phyloP scores from a whole-genome alignment of 2,888 invertebrate species.

The Hetaerina titia region DNA sequence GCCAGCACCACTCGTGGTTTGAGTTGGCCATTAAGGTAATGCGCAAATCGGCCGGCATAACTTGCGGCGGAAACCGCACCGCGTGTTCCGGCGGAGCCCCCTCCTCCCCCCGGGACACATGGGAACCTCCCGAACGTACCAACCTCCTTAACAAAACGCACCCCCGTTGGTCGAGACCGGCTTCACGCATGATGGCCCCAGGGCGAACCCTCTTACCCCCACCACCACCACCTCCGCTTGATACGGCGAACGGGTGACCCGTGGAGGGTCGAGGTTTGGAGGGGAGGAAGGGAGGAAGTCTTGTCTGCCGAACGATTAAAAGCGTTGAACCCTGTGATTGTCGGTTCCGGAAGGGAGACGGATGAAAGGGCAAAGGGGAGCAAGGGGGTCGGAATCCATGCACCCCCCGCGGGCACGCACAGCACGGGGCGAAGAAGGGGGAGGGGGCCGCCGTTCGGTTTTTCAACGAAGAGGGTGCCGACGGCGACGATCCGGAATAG shows the following conservation, averaged over 20 bases:
- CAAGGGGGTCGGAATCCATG: background rate
- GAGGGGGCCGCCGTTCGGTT: background rate
- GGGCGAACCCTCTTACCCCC: background rate
- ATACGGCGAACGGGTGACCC: no score
- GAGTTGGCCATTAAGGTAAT: background rate
- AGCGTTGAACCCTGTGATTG: conserved; percentile 26
- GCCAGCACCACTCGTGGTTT: background rate
- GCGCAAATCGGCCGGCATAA: background rate
- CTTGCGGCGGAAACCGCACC: background rate
- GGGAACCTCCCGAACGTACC: background rate
- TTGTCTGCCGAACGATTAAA: background rate
- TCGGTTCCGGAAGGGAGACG: background rate
- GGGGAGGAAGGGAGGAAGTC: background rate
- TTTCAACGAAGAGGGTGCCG: background rate
- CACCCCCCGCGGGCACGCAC: background rate
- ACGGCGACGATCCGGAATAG: conserved; percentile 39
- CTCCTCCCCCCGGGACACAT: background rate
- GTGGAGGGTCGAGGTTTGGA: background rate
- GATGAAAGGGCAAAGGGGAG: background rate
- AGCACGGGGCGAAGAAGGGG: background rate
- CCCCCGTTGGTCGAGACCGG: background rate
- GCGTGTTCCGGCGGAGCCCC: background rate
- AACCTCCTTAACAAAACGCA: background rate
- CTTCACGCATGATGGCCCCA: conserved; percentile 18
- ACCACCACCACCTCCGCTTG: background rate